phyloP scores from a whole-genome alignment of 1,140 invertebrate species.

The Camponotus vicinus region DNA sequence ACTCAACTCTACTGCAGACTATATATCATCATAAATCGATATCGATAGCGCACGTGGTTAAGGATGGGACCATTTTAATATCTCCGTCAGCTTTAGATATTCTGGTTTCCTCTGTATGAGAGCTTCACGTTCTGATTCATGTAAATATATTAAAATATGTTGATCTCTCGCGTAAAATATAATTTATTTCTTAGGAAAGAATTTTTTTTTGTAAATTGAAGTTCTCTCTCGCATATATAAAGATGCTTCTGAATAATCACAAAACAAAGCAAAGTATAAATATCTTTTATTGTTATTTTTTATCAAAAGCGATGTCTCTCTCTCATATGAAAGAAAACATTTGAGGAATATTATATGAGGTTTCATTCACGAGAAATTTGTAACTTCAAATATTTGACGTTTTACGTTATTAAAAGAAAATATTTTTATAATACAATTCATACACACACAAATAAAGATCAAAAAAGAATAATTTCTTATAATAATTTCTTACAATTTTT shows the following conservation, averaged over 20 bases:
- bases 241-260: not conserved
- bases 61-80: slow-evolving; percentile 29
- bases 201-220: not conserved
- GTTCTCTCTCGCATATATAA: not conserved
- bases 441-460: too few species aligned
- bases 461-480: too few species aligned
- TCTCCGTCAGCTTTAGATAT: slow-evolving; percentile 4
- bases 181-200: not conserved
- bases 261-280: not conserved
- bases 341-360: not conserved
- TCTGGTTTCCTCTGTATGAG: not conserved
- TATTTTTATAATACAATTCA: not conserved
- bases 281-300: too few species aligned
- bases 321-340: not conserved
- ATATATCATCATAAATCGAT: slow-evolving; percentile 13
- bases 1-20: not conserved
- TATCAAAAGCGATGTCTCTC: too few species aligned
- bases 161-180: not conserved
- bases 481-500: too few species aligned
- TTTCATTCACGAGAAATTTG: too few species aligned
- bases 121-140: not conserved
- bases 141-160: slow-evolving; percentile 19
- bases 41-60: not conserved
- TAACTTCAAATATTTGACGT: too few species aligned
- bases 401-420: not conserved